phyloP scores from a whole-genome alignment of 1,140 invertebrate genomes.

The Nomia melanderi region DNA sequence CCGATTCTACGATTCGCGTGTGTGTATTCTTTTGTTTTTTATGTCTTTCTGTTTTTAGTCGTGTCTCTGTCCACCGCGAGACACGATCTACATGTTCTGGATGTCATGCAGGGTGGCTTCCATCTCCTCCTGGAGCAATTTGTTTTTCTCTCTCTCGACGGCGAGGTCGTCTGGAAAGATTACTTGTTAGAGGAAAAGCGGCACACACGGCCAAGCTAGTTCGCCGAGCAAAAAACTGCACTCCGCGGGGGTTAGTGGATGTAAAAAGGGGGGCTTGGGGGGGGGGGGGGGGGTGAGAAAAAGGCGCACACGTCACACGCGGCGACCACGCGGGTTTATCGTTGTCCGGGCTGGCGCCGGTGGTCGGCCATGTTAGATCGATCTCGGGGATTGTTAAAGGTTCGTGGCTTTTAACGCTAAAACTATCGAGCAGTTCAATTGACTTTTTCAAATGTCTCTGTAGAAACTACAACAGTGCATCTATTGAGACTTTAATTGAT shows the following conservation, averaged over 20 bases:
- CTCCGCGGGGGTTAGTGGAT: slow-evolving; percentile 4
- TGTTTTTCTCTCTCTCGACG: slow-evolving; percentile 97
- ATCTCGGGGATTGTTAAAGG: background rate
- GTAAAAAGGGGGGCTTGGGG: background rate
- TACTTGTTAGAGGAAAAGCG: slow-evolving; percentile 74
- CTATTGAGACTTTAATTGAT: too few species aligned
- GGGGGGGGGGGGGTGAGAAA: too few species aligned
- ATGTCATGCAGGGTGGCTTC: slow-evolving; percentile 99
- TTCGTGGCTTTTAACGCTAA: too few species aligned
- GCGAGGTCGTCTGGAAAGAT: slow-evolving; percentile 95
- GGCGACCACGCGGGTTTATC: slow-evolving; percentile 29
- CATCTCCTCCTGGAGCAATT: slow-evolving; percentile 98
- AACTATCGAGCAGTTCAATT: too few species aligned
- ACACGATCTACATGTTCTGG: slow-evolving; percentile 94
- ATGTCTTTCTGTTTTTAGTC: slow-evolving; percentile 17
- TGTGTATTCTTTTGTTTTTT: slow-evolving; percentile 10
- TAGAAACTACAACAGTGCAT: too few species aligned
- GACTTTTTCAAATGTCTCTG: too few species aligned
- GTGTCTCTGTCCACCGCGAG: slow-evolving; percentile 66
- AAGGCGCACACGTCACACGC: slow-evolving; percentile 31
- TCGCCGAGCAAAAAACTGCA: slow-evolving; percentile 12
- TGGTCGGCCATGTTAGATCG: background rate
- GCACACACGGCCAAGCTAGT: slow-evolving; percentile 65
- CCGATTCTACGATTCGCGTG: background rate
- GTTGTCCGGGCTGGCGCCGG: background rate